These are phyloP conservation scores for Carassius gibelio DNA, from an alignment of 2,113 vertebrate species.

Conservation along the genomic window DNA sequence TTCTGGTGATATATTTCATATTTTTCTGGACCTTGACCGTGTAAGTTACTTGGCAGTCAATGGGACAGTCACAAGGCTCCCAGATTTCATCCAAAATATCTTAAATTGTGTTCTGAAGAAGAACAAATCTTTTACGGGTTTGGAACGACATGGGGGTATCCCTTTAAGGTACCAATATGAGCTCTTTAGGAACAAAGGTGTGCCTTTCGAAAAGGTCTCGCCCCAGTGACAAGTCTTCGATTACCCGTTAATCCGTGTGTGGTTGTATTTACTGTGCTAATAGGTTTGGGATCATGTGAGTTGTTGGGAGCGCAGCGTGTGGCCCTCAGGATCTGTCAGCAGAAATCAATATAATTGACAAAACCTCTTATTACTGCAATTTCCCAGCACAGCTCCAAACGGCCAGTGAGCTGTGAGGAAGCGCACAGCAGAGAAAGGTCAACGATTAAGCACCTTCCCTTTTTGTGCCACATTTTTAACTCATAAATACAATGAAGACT, in stretches of 20 bases:
- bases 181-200: too few species aligned
- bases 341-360: slow-evolving; percentile 11
- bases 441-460: not conserved
- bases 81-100: too few species aligned
- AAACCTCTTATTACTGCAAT: slow-evolving; percentile 10
- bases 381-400: not conserved
- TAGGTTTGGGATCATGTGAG: not conserved
- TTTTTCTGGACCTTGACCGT: too few species aligned
- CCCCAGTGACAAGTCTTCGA: not conserved
- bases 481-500: not conserved
- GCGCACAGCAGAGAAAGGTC: not conserved
- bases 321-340: not conserved
- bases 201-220: too few species aligned
- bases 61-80: too few species aligned
- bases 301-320: not conserved
- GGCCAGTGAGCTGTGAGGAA: not conserved
- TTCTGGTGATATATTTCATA: too few species aligned
- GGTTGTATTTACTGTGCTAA: not conserved
- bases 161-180: too few species aligned
- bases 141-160: too few species aligned
- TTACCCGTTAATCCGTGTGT: not conserved
- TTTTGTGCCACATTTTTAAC: not conserved
- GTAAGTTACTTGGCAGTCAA: too few species aligned
- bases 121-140: too few species aligned
- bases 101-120: too few species aligned